Evolutionary conservation across 2,113 vertebrate species (phyloP).

Genomic region (Argyrosomus japonicus): DNA sequence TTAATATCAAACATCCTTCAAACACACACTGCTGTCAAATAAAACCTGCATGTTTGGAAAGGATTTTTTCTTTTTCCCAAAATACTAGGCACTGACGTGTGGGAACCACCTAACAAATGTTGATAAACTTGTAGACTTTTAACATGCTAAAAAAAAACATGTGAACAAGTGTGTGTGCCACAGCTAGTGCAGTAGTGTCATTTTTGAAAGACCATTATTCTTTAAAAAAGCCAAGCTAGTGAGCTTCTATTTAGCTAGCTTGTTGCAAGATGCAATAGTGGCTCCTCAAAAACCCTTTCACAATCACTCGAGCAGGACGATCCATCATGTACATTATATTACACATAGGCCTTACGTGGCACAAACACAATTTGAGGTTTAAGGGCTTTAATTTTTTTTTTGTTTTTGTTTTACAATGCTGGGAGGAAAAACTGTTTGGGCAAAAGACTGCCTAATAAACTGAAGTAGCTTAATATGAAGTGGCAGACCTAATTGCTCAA

Average conservation of each 20-base stretch:
- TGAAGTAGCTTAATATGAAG: not conserved
- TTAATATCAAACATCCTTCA: not conserved
- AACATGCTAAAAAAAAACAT: not conserved
- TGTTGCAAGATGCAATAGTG: not conserved
- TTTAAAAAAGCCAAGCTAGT: not conserved
- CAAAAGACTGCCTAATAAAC: not conserved
- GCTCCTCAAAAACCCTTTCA: not conserved
- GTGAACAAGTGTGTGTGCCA: not conserved
- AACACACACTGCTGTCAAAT: conserved; percentile 1
- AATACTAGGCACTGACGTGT: not conserved
- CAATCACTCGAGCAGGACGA: not conserved
- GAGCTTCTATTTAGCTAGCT: not conserved
- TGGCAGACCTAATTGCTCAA: not conserved
- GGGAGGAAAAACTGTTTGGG: not conserved
- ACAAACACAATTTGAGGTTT: not conserved
- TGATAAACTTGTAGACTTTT: not conserved
- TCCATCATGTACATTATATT: not conserved
- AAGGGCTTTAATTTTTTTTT: not conserved
- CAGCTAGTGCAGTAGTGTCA: not conserved
- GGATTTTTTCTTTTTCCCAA: not conserved
- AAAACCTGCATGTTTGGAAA: not conserved
- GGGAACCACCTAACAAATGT: too few species aligned
- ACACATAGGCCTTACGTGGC: not conserved
- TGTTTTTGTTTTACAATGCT: not conserved
- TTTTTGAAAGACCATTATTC: not conserved